These are phyloP conservation scores for Apodemia hepburni DNA, from an alignment of 2,888 invertebrate species.

Conservation along the genomic window DNA sequence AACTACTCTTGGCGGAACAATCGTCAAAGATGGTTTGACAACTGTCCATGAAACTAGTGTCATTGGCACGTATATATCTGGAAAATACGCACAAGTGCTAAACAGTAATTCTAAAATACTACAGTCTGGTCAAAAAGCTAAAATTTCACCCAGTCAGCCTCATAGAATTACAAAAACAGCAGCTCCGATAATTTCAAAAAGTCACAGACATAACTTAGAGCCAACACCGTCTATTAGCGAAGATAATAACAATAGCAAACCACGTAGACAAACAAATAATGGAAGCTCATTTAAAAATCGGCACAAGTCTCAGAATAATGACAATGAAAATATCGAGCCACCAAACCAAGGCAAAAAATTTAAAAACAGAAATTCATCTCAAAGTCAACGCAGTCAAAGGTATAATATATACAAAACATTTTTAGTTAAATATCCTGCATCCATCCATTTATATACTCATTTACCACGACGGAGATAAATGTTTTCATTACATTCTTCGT, in stretches of 20 bases:
- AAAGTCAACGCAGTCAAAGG: constrained; percentile 64
- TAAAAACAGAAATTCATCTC: constrained; percentile 62
- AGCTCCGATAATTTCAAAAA: constrained; percentile 81
- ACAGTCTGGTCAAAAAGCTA: constrained; percentile 74
- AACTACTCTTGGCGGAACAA: constrained; percentile 91
- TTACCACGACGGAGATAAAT: background rate
- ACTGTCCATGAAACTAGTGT: constrained; percentile 94
- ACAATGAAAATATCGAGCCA: constrained; percentile 55
- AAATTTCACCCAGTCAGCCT: constrained; percentile 84
- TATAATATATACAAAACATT: constrained; percentile 35
- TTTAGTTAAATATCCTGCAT: background rate
- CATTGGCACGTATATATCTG: constrained; percentile 93
- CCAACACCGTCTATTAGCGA: constrained; percentile 83
- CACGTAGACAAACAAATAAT: constrained; percentile 72
- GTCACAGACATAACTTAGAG: constrained; percentile 81
- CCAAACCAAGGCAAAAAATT: constrained; percentile 62
- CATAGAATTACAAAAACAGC: constrained; percentile 88
- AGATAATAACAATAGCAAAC: constrained; percentile 78
- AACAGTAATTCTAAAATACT: constrained; percentile 89
- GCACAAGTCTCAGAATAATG: constrained; percentile 61
- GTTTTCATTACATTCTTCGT: background rate
- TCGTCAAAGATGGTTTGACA: constrained; percentile 90
- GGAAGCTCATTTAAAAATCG: constrained; percentile 81
- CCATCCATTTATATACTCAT: background rate
- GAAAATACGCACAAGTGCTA: constrained; percentile 93